Conservation (phyloP, 2,797 vertebrate species). For the Lerista edwardsae region DNA sequence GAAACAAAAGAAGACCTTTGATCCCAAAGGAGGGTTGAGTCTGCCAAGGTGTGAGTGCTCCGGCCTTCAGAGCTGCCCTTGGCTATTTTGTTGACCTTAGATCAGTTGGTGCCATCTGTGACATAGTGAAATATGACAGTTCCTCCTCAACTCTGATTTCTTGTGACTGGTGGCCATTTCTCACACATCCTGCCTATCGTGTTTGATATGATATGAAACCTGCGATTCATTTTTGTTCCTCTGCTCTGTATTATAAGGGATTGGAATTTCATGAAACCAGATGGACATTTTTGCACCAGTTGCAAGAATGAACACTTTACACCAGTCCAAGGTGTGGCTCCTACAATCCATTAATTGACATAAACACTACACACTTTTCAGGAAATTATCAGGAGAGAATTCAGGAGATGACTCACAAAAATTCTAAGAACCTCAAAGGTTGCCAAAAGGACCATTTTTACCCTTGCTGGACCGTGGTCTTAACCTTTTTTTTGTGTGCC, state of each 20-base stretch:
- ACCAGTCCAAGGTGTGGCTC: neutral
- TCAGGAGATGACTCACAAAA: neutral
- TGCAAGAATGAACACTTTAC: neutral
- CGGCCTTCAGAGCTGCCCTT: neutral
- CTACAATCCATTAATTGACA: neutral
- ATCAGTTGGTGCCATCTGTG: neutral
- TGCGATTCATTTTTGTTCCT: neutral
- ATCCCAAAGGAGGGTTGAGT: neutral
- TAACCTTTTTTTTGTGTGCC: too few species aligned
- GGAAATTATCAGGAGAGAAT: neutral
- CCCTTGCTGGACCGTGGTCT: too few species aligned
- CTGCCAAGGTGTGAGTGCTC: neutral
- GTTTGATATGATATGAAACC: neutral
- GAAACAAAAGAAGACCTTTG: slow-evolving; percentile 1
- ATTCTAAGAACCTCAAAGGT: neutral
- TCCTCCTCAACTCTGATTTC: neutral
- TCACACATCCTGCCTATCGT: neutral
- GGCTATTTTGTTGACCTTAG: slow-evolving; percentile 3
- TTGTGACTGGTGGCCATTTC: neutral
- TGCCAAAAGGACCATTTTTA: neutral
- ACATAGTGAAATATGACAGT: neutral
- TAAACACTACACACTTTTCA: neutral
- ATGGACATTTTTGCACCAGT: neutral
- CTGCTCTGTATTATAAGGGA: neutral
- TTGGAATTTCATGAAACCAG: neutral